Percentiles rank a stretch among this genome's conserved stretches.
phyloP scores from a whole-genome alignment of 2,113 vertebrate genomes.

The Gallinago media region DNA sequence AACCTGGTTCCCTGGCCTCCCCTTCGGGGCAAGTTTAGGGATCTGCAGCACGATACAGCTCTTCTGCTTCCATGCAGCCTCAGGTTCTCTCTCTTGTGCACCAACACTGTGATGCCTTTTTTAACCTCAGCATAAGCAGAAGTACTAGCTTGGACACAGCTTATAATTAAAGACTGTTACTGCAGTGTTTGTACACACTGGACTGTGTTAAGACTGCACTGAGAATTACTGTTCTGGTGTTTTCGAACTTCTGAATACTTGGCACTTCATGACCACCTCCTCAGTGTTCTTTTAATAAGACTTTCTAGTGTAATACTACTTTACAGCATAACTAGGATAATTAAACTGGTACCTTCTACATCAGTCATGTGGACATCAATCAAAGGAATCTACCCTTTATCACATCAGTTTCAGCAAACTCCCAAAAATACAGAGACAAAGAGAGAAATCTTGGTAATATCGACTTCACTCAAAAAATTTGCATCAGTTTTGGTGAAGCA shows the following conservation, averaged over 20 bases:
- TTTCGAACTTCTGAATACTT: not conserved
- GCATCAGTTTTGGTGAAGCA: not conserved
- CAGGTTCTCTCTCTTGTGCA: not conserved
- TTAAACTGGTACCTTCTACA: not conserved
- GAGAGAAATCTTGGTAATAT: not conserved
- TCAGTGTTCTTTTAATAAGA: not conserved
- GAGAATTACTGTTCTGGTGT: not conserved
- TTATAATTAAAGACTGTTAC: not conserved
- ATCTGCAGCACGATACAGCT: not conserved
- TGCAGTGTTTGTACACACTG: not conserved
- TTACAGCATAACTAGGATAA: not conserved
- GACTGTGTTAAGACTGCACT: not conserved
- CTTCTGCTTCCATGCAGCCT: not conserved
- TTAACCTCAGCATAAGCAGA: not conserved
- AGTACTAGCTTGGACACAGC: not conserved
- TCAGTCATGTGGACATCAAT: not conserved
- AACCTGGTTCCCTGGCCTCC: not conserved
- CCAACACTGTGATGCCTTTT: not conserved
- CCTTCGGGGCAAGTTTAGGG: not conserved
- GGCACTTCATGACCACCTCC: not conserved
- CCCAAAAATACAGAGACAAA: not conserved
- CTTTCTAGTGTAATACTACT: not conserved
- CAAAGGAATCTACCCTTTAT: not conserved
- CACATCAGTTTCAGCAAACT: not conserved
- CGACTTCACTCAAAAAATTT: not conserved